Evolutionary conservation across 2,797 vertebrate species (phyloP), one percentile per base, ranked within the genome.

Genomic region (Spondyliosoma cantharus): DNA sequence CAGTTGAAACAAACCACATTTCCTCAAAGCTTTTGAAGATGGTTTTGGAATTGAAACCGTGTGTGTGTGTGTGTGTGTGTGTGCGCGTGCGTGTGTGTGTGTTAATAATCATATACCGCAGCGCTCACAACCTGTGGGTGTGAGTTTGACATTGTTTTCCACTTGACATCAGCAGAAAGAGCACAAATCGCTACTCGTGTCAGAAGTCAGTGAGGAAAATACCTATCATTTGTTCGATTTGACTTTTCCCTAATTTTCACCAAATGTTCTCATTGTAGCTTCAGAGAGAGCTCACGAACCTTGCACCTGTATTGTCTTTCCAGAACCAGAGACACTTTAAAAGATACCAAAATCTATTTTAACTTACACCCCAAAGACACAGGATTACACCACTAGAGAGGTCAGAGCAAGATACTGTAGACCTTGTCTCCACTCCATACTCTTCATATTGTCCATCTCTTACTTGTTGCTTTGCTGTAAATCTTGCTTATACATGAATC

Each of bases 121-220:
- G 19, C 8, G n/a, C 22, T 58, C 25, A 20, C 16, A 17, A 9
- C n/a, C 13, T 19, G 59, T 53, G 29, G 69, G 68, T 66, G 83
- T 78, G 56, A 67, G 71, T 24, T 49, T 77, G 29, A 71, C 46
- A 72, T 7, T 64, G 54, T 79, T 77, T 82, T 86, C 62, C 64
- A 57, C 62, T 79, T 58, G 54, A 78, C 57, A 62, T 80, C 57
- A 76, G 68, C 69, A 80, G 43, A 74, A 76, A 70, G 12, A 16
- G 15, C 42, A 56, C 15, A 14, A 3, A 71, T 17, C 7, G 54
- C n/a, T 66, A 71, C 75, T 49, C 63, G 67, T 74, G 32, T 7
- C 37, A 37, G 20, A 59, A 63, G 7, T 81, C 69, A 74, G 53
- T 71, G 7, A 20, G 3, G 42, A 20, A 84, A 80, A 61, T 57